These are phyloP conservation scores for Megathymus violae DNA, from an alignment of 1,140 invertebrate genomes.

Conservation along the genomic window DNA sequence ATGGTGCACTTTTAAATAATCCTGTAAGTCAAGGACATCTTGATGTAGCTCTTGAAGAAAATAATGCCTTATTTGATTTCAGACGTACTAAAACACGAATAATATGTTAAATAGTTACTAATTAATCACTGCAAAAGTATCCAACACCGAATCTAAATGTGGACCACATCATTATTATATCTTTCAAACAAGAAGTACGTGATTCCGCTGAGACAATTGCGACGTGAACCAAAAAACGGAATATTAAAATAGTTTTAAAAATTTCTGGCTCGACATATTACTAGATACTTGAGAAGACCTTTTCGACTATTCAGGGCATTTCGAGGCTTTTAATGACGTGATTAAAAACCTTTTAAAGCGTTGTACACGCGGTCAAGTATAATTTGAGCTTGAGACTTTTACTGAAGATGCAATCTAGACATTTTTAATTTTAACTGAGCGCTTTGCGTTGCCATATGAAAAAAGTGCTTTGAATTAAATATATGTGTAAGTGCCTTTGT, in stretches of 20 bases:
- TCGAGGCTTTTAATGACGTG: constrained; percentile 1
- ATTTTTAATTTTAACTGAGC: background rate
- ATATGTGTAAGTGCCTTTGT: no score
- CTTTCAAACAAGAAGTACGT: background rate
- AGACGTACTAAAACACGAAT: no score
- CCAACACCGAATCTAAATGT: no score
- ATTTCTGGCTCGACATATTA: constrained; percentile 9
- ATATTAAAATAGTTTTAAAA: constrained; percentile 16
- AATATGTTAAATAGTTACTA: no score
- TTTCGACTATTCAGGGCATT: constrained; percentile 4
- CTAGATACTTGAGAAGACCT: constrained; percentile 1
- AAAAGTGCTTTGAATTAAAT: no score
- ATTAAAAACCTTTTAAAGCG: background rate
- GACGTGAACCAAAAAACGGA: background rate
- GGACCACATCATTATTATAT: background rate
- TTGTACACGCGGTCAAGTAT: constrained; percentile 1
- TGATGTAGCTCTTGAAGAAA: no score
- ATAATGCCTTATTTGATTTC: no score
- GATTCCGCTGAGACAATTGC: background rate
- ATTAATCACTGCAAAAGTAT: no score
- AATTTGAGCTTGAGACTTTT: background rate
- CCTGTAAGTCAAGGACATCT: no score
- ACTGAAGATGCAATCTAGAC: background rate
- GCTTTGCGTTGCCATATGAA: background rate
- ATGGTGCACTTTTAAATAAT: no score